phyloP scores from a whole-genome alignment of 2,888 invertebrate species.

The Sacculina carcini region DNA sequence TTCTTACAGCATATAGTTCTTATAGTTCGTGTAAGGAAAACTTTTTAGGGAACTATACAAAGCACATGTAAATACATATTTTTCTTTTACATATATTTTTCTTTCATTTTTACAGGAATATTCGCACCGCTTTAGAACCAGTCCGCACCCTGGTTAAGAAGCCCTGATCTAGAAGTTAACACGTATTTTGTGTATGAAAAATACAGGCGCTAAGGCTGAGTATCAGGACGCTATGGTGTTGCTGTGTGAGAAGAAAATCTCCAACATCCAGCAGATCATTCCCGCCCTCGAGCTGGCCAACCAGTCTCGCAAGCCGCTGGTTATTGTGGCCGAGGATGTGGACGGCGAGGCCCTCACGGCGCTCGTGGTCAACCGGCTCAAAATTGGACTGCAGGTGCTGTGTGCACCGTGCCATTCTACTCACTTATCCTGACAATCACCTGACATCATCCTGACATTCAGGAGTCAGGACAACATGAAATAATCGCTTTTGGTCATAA shows the following conservation, averaged over 20 bases:
- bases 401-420: neutral
- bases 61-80: too few relatives aligned
- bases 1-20: too few relatives aligned
- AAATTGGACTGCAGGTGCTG: conserved; percentile 40
- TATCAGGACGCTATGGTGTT: conserved; percentile 86
- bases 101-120: too few relatives aligned
- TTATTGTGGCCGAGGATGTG: conserved; percentile 86
- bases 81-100: too few relatives aligned
- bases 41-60: too few relatives aligned
- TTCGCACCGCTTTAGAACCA: too few relatives aligned
- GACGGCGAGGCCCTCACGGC: conserved; percentile 86
- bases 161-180: neutral
- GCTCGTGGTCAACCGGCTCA: conserved; percentile 64
- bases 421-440: neutral
- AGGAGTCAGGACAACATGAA: too few relatives aligned
- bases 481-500: too few relatives aligned
- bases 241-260: conserved; percentile 93
- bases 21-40: too few relatives aligned
- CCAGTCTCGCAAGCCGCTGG: conserved; percentile 46
- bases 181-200: neutral
- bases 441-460: too few relatives aligned
- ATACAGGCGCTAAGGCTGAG: conserved; percentile 75
- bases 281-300: conserved; percentile 92
- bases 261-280: conserved; percentile 83
- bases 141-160: too few relatives aligned